Conservation (phyloP, 2,888 invertebrate genomes). For the Torymus aiolomorphi region DNA sequence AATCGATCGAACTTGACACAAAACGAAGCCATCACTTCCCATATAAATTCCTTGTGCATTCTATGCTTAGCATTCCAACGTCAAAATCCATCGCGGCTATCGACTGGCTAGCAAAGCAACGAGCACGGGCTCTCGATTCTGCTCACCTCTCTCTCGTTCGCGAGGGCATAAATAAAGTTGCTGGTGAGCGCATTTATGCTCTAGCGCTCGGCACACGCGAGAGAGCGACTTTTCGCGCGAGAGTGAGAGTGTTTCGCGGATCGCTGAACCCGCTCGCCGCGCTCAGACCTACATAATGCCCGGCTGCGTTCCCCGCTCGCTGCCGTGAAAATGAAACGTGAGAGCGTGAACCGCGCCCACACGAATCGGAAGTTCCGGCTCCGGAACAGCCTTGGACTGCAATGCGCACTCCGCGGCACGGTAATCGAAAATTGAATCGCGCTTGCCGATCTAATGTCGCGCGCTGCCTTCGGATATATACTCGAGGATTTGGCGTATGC, state of each 20-base stretch:
- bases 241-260: slow-evolving; percentile 62
- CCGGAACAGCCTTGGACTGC: slow-evolving; percentile 37
- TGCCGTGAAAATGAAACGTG: slow-evolving; percentile 32
- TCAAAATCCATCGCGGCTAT: slow-evolving; percentile 14
- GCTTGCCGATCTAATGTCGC: slow-evolving; percentile 6
- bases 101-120: too few species aligned
- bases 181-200: too few species aligned
- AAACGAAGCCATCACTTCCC: not conserved
- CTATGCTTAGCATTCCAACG: slow-evolving; percentile 1
- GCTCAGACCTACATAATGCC: slow-evolving; percentile 52
- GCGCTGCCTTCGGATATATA: not conserved
- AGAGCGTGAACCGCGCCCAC: slow-evolving; percentile 54
- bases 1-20: slow-evolving; percentile 27
- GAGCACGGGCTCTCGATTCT: too few species aligned
- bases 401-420: not conserved
- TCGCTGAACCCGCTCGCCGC: slow-evolving; percentile 62
- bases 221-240: slow-evolving; percentile 43
- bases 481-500: too few species aligned
- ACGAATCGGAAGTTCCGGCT: slow-evolving; percentile 59
- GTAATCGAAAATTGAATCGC: slow-evolving; percentile 29
- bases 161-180: too few species aligned
- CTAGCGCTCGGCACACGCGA: slow-evolving; percentile 3
- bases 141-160: too few species aligned
- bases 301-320: slow-evolving; percentile 17
- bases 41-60: not conserved